Evolutionary conservation across 30 jellyfish, hydroid and myxozoan species (phyloP).

Genomic region (Hydra vulgaris): DNA sequence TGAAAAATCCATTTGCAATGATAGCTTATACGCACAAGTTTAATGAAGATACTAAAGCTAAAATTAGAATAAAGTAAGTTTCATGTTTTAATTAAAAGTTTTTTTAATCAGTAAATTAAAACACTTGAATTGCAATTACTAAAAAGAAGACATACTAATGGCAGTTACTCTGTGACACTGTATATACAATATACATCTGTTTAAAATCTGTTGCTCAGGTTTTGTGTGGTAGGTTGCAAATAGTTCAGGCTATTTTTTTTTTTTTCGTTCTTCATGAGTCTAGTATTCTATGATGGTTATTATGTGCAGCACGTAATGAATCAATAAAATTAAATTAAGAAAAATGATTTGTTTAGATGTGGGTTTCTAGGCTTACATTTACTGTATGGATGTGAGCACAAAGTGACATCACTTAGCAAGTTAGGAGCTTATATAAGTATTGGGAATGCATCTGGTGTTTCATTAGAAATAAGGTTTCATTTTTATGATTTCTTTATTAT

Average conservation of each 20-base stretch:
- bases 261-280: not conserved
- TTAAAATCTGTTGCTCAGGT: no score
- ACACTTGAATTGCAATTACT: not conserved
- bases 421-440: conserved; percentile 61
- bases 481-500: no score
- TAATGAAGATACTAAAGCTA: conserved; percentile 44
- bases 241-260: not conserved
- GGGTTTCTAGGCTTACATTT: conserved; percentile 66
- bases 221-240: no score
- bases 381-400: conserved; percentile 81
- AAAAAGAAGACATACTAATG: no score
- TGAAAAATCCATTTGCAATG: conserved; percentile 46
- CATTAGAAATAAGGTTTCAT: conserved; percentile 56
- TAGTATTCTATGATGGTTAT: no score
- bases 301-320: no score
- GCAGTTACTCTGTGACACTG: no score
- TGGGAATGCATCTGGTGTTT: conserved; percentile 82
- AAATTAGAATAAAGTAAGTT: conserved; percentile 62
- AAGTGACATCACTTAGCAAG: conserved; percentile 65
- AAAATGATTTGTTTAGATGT: conserved; percentile 37
- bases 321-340: no score
- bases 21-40: conserved; percentile 53
- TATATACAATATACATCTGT: no score
- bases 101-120: not conserved
- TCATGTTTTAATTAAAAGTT: not conserved